phyloP scores from a whole-genome alignment of 2,797 vertebrate species.

The Lutjanus argentimaculatus region DNA sequence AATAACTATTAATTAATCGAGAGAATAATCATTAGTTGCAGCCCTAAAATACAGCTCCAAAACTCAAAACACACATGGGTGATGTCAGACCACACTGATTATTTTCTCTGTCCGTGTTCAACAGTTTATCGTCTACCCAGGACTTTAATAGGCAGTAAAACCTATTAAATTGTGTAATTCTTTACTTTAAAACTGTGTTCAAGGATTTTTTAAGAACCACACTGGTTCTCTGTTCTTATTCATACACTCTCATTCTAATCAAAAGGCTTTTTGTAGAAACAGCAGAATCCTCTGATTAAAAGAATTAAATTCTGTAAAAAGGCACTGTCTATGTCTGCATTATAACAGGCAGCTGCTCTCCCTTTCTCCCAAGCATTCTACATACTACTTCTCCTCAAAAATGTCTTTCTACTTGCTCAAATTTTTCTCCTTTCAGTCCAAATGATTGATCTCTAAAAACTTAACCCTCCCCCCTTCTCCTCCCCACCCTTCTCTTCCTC shows the following conservation, averaged over 20 bases:
- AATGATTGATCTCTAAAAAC: slow-evolving; percentile 49
- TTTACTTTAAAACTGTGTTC: not conserved
- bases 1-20: too few relatives aligned
- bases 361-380: slow-evolving; percentile 15
- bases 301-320: not conserved
- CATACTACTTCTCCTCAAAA: not conserved
- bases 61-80: too few relatives aligned
- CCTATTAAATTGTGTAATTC: not conserved
- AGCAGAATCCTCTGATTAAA: slow-evolving; percentile 7
- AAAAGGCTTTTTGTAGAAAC: slow-evolving; percentile 3
- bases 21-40: too few relatives aligned
- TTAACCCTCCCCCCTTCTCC: not conserved
- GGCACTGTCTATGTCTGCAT: not conserved
- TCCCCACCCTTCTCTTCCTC: slow-evolving; percentile 16
- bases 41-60: too few relatives aligned
- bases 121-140: not conserved
- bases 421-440: slow-evolving; percentile 27
- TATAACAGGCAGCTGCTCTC: slow-evolving; percentile 5
- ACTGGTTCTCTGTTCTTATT: not conserved
- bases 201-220: not conserved
- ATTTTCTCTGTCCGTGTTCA: too few relatives aligned
- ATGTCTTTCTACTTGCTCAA: slow-evolving; percentile 14
- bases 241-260: slow-evolving; percentile 1
- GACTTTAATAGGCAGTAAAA: not conserved
- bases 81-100: not conserved